Evolutionary conservation across 2,113 vertebrate species (phyloP), one percentile per base, ranked within the genome.

Genomic region (Microcebus tavaratra): DNA sequence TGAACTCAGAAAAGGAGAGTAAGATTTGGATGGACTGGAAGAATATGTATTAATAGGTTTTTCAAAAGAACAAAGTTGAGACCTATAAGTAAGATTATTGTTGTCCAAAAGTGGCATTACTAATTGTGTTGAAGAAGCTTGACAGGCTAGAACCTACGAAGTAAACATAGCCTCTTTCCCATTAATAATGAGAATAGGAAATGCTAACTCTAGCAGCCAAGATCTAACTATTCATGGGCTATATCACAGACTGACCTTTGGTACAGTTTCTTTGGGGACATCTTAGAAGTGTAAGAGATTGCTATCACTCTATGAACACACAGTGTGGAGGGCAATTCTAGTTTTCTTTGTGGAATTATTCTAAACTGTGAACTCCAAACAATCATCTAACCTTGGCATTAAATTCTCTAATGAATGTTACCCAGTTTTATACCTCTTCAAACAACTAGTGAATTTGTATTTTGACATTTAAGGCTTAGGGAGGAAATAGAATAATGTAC

Each of bases 141-240:
- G 11, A 63, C 34, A 23, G 31, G 7, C 18, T 72, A 78, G 27
- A 50, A 61, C 45, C 39, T 59, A 48, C 34, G 5, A 23, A 29
- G 20, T 18, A 81, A 63, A 88, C 39, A 53, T 1, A 23, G 63
- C 73, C 59, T 73, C 15, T 75, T 34, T 18, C 67, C 21, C 9
- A 14, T 0, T 67, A 42, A 50, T 12, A 14, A 2, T 34, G 21
- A 42, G 36, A 59, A 25, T 23, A 23, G 84, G n/a, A 95, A 92
- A 55, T 31, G 27, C 11, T 6, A 31, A 88, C 39, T 55, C 31
- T 1, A 4, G 20, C 6, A 78, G 15, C 23, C 21, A 31, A 61
- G n/a, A 23, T 27, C 0, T 8, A 34, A 12, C 4, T 68, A 29
- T 45, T n/a, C 6, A 5, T 15, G 34, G 0, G 25, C 36, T n/a